These are phyloP conservation scores for Picus viridis DNA, from an alignment of 2,797 vertebrate species.

Conservation along the genomic window DNA sequence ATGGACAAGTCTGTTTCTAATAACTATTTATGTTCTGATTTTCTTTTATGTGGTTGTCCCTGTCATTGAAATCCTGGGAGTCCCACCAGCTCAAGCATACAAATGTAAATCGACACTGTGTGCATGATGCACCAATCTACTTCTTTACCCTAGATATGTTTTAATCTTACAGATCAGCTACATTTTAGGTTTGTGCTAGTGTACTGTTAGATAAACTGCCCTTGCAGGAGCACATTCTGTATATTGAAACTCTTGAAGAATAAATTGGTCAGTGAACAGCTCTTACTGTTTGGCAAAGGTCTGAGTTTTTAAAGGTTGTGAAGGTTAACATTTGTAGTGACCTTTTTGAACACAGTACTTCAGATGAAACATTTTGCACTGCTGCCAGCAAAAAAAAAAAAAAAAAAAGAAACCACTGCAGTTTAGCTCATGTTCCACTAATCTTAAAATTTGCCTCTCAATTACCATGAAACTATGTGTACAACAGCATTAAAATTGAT, in stretches of 20 bases:
- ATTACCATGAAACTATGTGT: not conserved
- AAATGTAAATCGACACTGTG: not conserved
- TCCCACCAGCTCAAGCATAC: not conserved
- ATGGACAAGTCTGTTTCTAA: not conserved
- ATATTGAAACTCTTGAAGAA: not conserved
- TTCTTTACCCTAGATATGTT: not conserved
- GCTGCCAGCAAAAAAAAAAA: not conserved
- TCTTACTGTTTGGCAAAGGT: not conserved
- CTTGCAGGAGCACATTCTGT: not conserved
- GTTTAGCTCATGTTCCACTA: not conserved
- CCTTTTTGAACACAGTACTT: conserved; percentile 34
- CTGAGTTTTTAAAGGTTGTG: conserved; percentile 48
- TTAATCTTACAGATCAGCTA: not conserved
- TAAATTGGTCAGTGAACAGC: conserved; percentile 18
- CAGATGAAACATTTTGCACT: not conserved
- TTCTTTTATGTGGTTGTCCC: not conserved
- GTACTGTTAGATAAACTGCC: not conserved
- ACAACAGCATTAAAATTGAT: not conserved
- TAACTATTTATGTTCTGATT: not conserved
- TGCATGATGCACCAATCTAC: not conserved
- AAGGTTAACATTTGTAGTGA: conserved; percentile 55
- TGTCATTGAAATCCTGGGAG: not conserved
- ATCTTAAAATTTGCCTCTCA: not conserved
- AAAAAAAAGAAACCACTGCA: not conserved
- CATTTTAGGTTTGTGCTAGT: not conserved